Evolutionary conservation across 2,797 vertebrate genomes (phyloP).

Genomic region (Apodemus agrarius): DNA sequence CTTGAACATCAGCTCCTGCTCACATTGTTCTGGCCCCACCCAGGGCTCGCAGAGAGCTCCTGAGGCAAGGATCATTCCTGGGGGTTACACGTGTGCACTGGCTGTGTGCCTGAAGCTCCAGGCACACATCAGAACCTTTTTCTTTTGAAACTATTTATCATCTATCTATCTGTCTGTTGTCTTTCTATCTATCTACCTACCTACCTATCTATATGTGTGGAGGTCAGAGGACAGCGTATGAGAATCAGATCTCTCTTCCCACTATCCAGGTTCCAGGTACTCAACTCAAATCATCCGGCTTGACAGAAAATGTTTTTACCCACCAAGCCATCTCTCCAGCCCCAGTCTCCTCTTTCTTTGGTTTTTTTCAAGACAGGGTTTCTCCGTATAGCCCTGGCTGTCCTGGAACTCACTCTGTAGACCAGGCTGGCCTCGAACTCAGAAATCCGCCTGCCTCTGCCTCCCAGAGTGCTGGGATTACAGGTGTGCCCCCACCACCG

Average conservation of each 20-base stretch:
- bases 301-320: not conserved
- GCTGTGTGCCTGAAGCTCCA: not conserved
- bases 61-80: not conserved
- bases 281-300: not conserved
- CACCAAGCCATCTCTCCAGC: not conserved
- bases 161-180: no score
- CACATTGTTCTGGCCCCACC: not conserved
- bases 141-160: not conserved
- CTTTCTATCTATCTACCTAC: no score
- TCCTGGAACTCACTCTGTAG: no score
- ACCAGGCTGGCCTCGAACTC: no score
- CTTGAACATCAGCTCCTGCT: not conserved
- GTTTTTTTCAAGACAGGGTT: no score
- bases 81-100: not conserved
- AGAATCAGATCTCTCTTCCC: not conserved
- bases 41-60: not conserved
- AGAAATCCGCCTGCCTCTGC: no score
- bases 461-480: no score
- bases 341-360: not conserved
- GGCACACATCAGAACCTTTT: not conserved
- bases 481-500: no score
- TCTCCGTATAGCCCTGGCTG: no score
- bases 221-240: not conserved
- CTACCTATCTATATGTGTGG: not conserved
- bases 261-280: not conserved